phyloP scores from a whole-genome alignment of 2,888 invertebrate genomes.

The Pristionchus fissidentatus region DNA sequence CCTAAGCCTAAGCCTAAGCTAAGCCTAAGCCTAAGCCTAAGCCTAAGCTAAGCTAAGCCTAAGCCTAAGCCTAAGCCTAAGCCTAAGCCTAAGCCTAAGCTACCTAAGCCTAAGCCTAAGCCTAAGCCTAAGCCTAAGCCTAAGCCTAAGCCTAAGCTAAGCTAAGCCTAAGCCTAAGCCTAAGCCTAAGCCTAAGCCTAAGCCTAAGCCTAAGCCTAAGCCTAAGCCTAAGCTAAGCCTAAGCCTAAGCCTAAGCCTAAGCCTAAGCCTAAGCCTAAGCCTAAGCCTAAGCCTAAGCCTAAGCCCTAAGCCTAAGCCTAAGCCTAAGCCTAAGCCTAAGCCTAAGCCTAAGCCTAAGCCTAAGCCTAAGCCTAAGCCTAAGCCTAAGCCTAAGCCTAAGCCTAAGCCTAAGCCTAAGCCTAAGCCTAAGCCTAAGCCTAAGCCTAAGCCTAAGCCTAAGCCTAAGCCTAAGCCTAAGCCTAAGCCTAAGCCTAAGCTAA shows the following conservation, averaged over 20 bases:
- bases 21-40: slow-evolving; percentile 45
- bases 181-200: too few species aligned
- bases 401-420: slow-evolving; percentile 46
- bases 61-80: slow-evolving; percentile 21
- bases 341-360: slow-evolving; percentile 50
- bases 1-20: slow-evolving; percentile 4
- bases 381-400: slow-evolving; percentile 51
- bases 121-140: slow-evolving; percentile 34
- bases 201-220: slow-evolving; percentile 47
- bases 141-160: slow-evolving; percentile 27
- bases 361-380: slow-evolving; percentile 54
- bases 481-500: slow-evolving; percentile 53
- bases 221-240: slow-evolving; percentile 46
- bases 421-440: slow-evolving; percentile 53
- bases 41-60: slow-evolving; percentile 31
- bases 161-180: slow-evolving; percentile 22
- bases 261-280: slow-evolving; percentile 21
- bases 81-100: slow-evolving; percentile 29
- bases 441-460: slow-evolving; percentile 54
- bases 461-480: slow-evolving; percentile 52
- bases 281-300: slow-evolving; percentile 47
- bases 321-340: slow-evolving; percentile 53
- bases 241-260: slow-evolving; percentile 36
- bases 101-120: slow-evolving; percentile 54
- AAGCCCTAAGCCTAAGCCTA: slow-evolving; percentile 49